A percentile compares a stretch with the other conserved stretches of the same genome.
Conservation (phyloP, 2,888 invertebrate species). For the Pristionchus entomophagus region DNA sequence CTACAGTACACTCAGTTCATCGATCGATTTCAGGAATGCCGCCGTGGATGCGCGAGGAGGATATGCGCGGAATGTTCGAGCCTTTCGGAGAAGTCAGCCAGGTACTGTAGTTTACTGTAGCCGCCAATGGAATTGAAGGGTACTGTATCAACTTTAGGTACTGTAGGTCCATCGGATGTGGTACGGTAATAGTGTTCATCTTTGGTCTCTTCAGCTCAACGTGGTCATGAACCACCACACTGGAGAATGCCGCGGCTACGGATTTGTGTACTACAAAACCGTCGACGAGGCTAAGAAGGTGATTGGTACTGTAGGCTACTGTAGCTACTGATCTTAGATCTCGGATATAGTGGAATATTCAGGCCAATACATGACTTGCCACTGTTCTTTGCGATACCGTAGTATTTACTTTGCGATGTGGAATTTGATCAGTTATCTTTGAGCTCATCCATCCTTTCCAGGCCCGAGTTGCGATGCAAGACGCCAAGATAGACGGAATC, state of each 20-base stretch:
- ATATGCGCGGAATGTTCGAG: slow-evolving; percentile 38
- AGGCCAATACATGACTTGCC: too few species aligned
- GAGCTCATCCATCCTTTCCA: neutral
- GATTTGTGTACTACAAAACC: slow-evolving; percentile 15
- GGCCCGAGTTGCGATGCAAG: slow-evolving; percentile 25
- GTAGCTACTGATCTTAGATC: neutral
- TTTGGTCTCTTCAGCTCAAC: slow-evolving; percentile 38
- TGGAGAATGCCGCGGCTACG: slow-evolving; percentile 39
- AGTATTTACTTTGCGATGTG: neutral
- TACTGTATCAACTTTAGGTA: too few species aligned
- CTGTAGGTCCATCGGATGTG: too few species aligned
- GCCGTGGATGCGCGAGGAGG: slow-evolving; percentile 33
- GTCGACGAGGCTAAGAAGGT: slow-evolving; percentile 42
- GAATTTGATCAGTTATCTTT: neutral
- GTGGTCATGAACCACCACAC: slow-evolving; percentile 33
- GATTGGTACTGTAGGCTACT: neutral
- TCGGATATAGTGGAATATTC: too few species aligned
- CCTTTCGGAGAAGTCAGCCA: slow-evolving; percentile 32
- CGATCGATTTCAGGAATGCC: slow-evolving; percentile 18
- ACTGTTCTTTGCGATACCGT: too few species aligned
- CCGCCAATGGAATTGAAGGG: too few species aligned
- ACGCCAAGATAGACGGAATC: slow-evolving; percentile 46
- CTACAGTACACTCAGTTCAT: neutral
- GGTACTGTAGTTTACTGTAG: too few species aligned
- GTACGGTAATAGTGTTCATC: too few species aligned